Conservation (phyloP, 2,888 invertebrate species). For the Agonopterix heracliana region DNA sequence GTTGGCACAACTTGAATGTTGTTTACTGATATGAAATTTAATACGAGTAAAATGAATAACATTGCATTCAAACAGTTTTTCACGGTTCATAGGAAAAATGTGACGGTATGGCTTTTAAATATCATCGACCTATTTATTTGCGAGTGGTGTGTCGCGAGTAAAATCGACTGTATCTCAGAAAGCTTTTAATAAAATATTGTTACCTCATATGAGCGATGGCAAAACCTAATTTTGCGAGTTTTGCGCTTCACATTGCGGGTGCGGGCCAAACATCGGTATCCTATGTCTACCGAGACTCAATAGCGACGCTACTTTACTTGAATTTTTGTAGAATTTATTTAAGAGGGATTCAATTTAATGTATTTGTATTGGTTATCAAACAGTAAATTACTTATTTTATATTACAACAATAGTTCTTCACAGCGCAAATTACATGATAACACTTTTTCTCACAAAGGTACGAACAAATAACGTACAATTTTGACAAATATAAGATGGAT, state of each 20-base stretch:
- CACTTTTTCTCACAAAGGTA: too few relatives aligned
- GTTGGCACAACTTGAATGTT: background rate
- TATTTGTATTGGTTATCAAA: too few relatives aligned
- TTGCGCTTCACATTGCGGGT: slow-evolving; percentile 2
- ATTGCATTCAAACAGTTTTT: background rate
- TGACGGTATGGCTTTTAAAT: background rate
- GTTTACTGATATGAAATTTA: background rate
- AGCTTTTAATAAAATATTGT: slow-evolving; percentile 49
- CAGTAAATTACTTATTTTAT: background rate
- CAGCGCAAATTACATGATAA: too few relatives aligned
- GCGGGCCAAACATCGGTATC: background rate
- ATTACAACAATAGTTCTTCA: background rate
- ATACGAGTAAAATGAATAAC: background rate
- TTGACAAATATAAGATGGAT: too few relatives aligned
- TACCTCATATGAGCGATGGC: slow-evolving; percentile 29
- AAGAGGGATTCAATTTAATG: background rate
- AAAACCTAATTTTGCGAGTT: slow-evolving; percentile 37
- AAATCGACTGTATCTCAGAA: slow-evolving; percentile 25
- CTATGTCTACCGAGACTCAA: background rate
- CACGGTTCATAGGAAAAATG: background rate
- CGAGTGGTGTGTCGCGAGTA: slow-evolving; percentile 8
- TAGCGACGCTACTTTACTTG: background rate
- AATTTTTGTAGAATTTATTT: background rate
- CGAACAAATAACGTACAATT: too few relatives aligned
- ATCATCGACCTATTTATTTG: background rate